Percentiles rank a stretch among this genome's conserved stretches.
Evolutionary conservation across 2,797 vertebrate genomes (phyloP).

Genomic region (Hozukius guyotensis): DNA sequence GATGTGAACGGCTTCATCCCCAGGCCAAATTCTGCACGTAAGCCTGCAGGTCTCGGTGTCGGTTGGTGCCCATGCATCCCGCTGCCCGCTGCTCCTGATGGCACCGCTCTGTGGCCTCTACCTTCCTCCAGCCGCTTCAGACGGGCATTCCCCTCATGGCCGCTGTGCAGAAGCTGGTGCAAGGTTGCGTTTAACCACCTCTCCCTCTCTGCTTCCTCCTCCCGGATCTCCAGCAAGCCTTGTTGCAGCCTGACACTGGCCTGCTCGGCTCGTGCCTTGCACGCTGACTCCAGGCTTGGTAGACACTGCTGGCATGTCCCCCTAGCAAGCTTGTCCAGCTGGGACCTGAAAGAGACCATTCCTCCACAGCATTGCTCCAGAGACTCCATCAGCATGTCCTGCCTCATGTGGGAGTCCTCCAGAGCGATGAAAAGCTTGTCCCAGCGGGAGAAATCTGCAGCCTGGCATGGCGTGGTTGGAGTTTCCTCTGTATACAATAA

Average conservation of each 20-base stretch:
- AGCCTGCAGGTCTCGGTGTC: constrained; percentile 25
- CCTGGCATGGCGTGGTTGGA: constrained; percentile 37
- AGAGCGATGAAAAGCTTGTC: constrained; percentile 77
- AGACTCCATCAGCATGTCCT: constrained; percentile 75
- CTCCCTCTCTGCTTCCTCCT: constrained; percentile 56
- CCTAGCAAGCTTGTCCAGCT: constrained; percentile 51
- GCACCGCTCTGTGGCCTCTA: neutral
- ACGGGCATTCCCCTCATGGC: constrained; percentile 14
- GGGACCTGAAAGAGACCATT: constrained; percentile 42
- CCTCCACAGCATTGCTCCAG: constrained; percentile 52
- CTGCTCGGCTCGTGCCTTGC: constrained; percentile 49
- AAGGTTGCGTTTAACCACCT: constrained; percentile 61
- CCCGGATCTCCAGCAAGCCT: constrained; percentile 48
- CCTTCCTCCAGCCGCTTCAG: constrained; percentile 52
- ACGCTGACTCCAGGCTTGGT: constrained; percentile 46
- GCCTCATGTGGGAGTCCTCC: constrained; percentile 80
- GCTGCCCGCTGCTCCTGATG: neutral
- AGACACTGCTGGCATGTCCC: constrained; percentile 51
- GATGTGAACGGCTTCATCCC: constrained; percentile 15
- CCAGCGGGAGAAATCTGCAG: constrained; percentile 71
- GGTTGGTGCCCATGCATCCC: constrained; percentile 6
- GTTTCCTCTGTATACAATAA: constrained; percentile 41
- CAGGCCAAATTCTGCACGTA: neutral
- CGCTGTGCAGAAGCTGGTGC: constrained; percentile 46
- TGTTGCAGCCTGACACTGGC: constrained; percentile 31